A percentile compares a stretch with the other conserved stretches of the same genome.
These are phyloP conservation scores for Sphaerophoria taeniata DNA, from an alignment of 2,888 invertebrate genomes.

Conservation along the genomic window DNA sequence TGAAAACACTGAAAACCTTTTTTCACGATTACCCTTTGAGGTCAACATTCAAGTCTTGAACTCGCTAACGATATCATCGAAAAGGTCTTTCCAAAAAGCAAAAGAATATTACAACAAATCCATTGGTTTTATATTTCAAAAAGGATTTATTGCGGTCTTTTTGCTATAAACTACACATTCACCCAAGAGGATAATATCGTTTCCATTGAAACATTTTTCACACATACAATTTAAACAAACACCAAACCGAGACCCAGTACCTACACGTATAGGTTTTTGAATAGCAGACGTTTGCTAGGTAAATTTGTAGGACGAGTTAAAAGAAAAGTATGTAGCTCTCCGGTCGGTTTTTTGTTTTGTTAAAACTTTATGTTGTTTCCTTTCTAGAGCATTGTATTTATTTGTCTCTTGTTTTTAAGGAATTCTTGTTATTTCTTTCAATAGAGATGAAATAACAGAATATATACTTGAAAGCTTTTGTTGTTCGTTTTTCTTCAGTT, in stretches of 20 bases:
- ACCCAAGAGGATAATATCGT: constrained; percentile 42
- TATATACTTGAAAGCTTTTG: too few relatives aligned
- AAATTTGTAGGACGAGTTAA: neutral
- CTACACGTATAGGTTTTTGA: too few relatives aligned
- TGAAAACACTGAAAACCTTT: too few relatives aligned
- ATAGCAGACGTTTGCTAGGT: too few relatives aligned
- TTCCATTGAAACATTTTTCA: constrained; percentile 38
- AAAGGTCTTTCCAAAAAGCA: too few relatives aligned
- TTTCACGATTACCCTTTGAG: too few relatives aligned
- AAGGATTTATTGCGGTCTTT: constrained; percentile 55
- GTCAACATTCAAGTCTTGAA: too few relatives aligned
- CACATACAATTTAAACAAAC: neutral
- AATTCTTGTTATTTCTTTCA: neutral
- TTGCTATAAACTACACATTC: constrained; percentile 47
- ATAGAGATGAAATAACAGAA: neutral
- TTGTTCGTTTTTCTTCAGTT: neutral
- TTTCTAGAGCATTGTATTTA: neutral
- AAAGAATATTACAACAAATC: too few relatives aligned
- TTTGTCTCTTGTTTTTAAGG: neutral
- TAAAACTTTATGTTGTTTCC: constrained; percentile 7
- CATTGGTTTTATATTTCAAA: too few relatives aligned
- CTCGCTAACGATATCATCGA: too few relatives aligned
- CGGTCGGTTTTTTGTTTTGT: constrained; percentile 15
- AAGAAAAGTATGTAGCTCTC: neutral
- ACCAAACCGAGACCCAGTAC: too few relatives aligned